Conservation (phyloP, 2,113 vertebrate species). For the Otus sunia region DNA sequence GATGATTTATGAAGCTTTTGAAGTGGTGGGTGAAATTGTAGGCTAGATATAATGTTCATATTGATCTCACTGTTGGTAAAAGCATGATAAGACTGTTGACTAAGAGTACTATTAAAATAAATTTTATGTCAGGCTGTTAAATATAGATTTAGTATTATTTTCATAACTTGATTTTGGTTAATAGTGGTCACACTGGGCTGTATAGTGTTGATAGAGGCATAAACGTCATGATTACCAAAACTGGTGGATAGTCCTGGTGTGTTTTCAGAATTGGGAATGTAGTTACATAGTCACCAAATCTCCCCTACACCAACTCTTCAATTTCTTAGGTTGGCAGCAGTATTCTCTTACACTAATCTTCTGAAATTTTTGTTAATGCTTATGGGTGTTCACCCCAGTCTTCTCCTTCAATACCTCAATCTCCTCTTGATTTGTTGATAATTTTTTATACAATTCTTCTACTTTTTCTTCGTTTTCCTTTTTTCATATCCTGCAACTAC, state of each 20-base stretch:
- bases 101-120: slow-evolving; percentile 54
- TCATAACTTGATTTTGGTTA: slow-evolving; percentile 24
- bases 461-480: not conserved
- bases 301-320: not conserved
- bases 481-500: not conserved
- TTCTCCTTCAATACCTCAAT: not conserved
- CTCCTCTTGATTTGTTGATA: not conserved
- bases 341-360: not conserved
- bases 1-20: slow-evolving; percentile 71
- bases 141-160: slow-evolving; percentile 23
- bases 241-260: not conserved
- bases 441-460: not conserved
- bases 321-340: not conserved
- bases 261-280: not conserved
- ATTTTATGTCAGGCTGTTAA: slow-evolving; percentile 30
- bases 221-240: not conserved
- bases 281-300: not conserved
- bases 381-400: not conserved
- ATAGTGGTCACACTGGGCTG: not conserved
- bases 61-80: slow-evolving; percentile 62
- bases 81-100: slow-evolving; percentile 59
- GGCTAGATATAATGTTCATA: slow-evolving; percentile 45
- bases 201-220: not conserved
- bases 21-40: slow-evolving; percentile 55
- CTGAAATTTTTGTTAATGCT: not conserved